Evolutionary conservation across 2,797 vertebrate species (phyloP).

Genomic region (Propithecus perrieri): DNA sequence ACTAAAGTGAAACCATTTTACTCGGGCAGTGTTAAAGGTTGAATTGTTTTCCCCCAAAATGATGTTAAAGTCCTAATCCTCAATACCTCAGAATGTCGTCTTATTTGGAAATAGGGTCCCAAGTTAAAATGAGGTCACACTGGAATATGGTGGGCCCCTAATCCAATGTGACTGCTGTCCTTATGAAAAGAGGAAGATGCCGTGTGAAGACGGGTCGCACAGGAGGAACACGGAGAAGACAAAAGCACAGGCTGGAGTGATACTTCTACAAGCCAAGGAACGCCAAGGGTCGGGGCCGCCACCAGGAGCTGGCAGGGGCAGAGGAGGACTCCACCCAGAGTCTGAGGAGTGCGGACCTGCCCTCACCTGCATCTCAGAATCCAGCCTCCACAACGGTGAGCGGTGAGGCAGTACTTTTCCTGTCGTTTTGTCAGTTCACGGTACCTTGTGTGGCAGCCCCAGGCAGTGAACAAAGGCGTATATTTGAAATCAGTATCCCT

Average conservation of each 20-base stretch:
- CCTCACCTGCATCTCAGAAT: background rate
- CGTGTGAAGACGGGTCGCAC: background rate
- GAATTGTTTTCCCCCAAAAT: background rate
- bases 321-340: too few species aligned
- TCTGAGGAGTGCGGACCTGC: background rate
- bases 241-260: rapidly evolving
- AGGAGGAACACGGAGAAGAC: rapidly evolving
- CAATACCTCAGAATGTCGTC: background rate
- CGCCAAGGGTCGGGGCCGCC: rapidly evolving
- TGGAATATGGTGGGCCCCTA: background rate
- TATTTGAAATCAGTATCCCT: background rate
- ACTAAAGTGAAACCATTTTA: background rate
- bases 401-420: too few species aligned
- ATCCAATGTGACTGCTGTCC: background rate
- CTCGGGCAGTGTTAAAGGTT: background rate
- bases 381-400: background rate
- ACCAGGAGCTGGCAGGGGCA: background rate
- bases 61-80: background rate
- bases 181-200: background rate
- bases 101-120: background rate
- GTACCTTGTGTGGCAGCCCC: background rate
- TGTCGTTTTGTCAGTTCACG: too few species aligned
- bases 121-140: background rate
- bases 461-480: background rate
- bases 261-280: rapidly evolving